phyloP scores from a whole-genome alignment of 2,888 invertebrate genomes.

The Mamestra brassicae region DNA sequence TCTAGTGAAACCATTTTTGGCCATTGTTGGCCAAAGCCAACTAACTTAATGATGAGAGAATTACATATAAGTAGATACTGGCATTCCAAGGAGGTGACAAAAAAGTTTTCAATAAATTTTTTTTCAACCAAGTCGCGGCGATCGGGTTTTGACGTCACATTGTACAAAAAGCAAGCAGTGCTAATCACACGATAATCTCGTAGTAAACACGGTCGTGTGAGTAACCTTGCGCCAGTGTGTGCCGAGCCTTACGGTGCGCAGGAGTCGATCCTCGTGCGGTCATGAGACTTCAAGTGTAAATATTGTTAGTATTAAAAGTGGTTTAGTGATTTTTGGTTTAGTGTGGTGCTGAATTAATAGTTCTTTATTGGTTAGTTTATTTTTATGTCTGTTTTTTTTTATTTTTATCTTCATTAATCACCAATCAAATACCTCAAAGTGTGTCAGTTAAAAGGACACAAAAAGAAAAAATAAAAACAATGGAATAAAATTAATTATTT shows the following conservation, averaged over 20 bases:
- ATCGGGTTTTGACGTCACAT: constrained; percentile 62
- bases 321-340: constrained; percentile 22
- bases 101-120: constrained; percentile 22
- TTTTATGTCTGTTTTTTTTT: too few species aligned
- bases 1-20: background rate
- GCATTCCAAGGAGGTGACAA: background rate
- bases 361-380: constrained; percentile 2
- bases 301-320: constrained; percentile 26
- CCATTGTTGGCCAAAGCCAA: background rate
- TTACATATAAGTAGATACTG: background rate
- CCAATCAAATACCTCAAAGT: background rate
- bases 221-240: constrained; percentile 70
- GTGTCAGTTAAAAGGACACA: background rate
- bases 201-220: constrained; percentile 70
- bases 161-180: constrained; percentile 66
- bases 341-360: constrained; percentile 9
- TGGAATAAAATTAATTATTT: background rate
- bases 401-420: too few species aligned
- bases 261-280: constrained; percentile 59
- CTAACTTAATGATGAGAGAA: background rate
- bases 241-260: constrained; percentile 69
- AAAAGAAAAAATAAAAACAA: too few species aligned
- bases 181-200: constrained; percentile 74
- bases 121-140: background rate
- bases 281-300: constrained; percentile 37